These are phyloP conservation scores for Sebastes dallii DNA, from an alignment of 2,797 vertebrate species.

Conservation along the genomic window DNA sequence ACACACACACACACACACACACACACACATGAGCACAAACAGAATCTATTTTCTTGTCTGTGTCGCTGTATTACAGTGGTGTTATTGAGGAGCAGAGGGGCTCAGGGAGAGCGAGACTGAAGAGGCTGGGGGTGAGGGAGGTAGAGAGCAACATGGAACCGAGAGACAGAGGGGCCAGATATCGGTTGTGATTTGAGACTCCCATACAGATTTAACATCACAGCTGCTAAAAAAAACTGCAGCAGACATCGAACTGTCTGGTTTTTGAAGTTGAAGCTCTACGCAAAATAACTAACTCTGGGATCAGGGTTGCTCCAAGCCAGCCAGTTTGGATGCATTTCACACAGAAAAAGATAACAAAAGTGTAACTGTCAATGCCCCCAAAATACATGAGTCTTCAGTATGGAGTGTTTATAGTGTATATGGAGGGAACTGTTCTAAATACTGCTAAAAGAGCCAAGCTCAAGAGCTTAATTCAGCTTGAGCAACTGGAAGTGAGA, in stretches of 20 bases:
- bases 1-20: conserved; percentile 3
- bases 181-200: conserved; percentile 4
- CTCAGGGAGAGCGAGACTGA: conserved; percentile 26
- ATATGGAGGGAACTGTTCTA: conserved; percentile 1
- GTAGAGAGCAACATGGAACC: not conserved
- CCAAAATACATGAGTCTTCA: not conserved
- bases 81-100: conserved; percentile 41
- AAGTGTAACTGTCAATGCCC: not conserved
- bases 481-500: conserved; percentile 38
- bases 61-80: conserved; percentile 18
- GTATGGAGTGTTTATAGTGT: not conserved
- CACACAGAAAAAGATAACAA: not conserved
- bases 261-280: conserved; percentile 16
- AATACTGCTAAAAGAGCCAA: conserved; percentile 7
- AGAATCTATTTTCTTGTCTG: conserved; percentile 38
- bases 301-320: not conserved
- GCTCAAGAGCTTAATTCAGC: conserved; percentile 39
- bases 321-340: conserved; percentile 2
- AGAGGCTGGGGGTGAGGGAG: conserved; percentile 25
- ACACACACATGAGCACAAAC: conserved; percentile 2
- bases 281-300: not conserved
- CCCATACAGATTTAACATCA: conserved; percentile 6
- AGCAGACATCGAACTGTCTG: not conserved
- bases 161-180: not conserved
- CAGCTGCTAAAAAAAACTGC: not conserved